Evolutionary conservation across 2,797 vertebrate species (phyloP).

Genomic region (Acanthiza pusilla): DNA sequence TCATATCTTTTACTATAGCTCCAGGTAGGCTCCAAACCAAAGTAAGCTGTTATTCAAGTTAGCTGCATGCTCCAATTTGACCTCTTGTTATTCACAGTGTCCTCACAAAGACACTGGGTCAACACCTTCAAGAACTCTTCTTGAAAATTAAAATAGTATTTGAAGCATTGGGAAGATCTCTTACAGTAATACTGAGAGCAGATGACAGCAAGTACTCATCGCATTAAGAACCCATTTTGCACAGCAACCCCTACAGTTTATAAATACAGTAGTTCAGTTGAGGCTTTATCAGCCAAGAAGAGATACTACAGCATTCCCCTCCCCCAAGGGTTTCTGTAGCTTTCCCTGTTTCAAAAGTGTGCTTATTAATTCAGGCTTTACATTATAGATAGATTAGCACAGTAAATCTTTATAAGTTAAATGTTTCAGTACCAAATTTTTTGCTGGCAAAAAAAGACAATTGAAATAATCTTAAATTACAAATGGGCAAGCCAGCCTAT

Average conservation of each 20-base stretch:
- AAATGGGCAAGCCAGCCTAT: not conserved
- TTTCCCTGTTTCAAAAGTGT: not conserved
- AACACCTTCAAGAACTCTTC: not conserved
- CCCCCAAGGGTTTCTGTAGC: not conserved
- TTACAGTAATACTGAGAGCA: not conserved
- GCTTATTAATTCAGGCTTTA: not conserved
- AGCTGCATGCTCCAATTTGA: not conserved
- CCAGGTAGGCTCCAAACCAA: not conserved
- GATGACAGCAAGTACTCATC: not conserved
- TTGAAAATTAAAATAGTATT: not conserved
- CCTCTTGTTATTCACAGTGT: accelerated
- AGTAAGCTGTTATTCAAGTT: not conserved
- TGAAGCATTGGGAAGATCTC: not conserved
- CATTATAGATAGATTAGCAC: not conserved
- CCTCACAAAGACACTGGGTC: not conserved
- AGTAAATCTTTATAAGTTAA: not conserved
- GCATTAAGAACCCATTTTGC: not conserved
- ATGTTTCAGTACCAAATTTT: not conserved
- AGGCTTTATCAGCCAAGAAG: not conserved
- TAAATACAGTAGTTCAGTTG: not conserved
- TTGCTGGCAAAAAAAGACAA: not conserved
- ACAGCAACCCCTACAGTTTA: not conserved
- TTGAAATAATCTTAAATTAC: not conserved
- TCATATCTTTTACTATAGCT: not conserved
- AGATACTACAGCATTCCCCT: not conserved